Evolutionary conservation across 2,113 vertebrate genomes (phyloP), one percentile per base, ranked within the genome.

Genomic region (Recurvirostra avosetta): DNA sequence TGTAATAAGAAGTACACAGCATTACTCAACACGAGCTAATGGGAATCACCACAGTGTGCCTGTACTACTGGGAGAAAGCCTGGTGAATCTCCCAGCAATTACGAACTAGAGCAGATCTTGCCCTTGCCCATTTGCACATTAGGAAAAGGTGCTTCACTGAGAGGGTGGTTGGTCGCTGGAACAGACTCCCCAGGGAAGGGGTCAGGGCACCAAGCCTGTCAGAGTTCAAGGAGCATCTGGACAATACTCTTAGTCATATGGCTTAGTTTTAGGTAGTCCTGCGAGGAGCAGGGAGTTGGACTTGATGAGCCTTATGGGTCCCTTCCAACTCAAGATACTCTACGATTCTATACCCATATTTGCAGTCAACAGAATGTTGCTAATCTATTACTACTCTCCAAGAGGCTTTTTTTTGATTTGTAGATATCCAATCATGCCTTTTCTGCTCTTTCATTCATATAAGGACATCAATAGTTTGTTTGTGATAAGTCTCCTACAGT

Each of bases 301-400:
- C 40, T 26, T 4, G 1, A 43, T 0, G 0, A 77, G 4, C 26
- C 40, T 71, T 27, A 71, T 1, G 4, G 21, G 23, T 36, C 14
- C 29, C 34, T 86, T 66, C 47, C 75, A 86, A 55, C 22, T 26
- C 3, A 2, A 63, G 9, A 14, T 23, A 38, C 1, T 75, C 23
- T 12, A 18, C 21, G 7, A 36, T 32, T 87, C 56, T n/a, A 43
- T 41, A 50, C 49, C 49, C 49, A 25, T 25, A 70, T 38, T 49
- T 92, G 52, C 49, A 65, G 15, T 47, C 34, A 72, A 38, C 20
- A 53, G 53, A 59, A 49, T 1, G 4, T 19, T 61, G 9, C 36
- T 52, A 71, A 67, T 9, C 19, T 80, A 21, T 40, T 82, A 41
- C 52, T 52, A 47, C 25, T 84, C 83, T 29, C 27, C 10, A 80